A percentile compares a stretch with the other conserved stretches of the same genome.
phyloP scores from a whole-genome alignment of 2,113 vertebrate species.

The Pangasianodon hypophthalmus region DNA sequence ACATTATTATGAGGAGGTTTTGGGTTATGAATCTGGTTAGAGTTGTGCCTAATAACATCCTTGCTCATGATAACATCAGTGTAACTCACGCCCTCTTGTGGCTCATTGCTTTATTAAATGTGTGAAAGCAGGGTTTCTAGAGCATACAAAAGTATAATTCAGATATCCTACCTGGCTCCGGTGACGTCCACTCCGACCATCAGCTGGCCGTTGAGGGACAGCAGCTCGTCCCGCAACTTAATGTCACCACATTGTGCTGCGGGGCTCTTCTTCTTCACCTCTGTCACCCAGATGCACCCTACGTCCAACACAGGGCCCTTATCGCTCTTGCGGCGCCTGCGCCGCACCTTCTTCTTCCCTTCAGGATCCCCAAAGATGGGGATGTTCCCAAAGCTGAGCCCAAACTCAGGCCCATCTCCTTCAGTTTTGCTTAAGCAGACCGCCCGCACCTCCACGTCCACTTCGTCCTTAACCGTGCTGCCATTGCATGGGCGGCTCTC shows the following conservation, averaged over 20 bases:
- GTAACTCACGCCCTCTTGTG: background rate
- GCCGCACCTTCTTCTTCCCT: constrained; percentile 81
- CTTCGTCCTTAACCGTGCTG: constrained; percentile 47
- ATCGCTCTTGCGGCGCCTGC: constrained; percentile 77
- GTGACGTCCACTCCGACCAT: constrained; percentile 95
- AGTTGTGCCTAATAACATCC: background rate
- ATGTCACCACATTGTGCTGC: constrained; percentile 84
- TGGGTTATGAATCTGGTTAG: too few species aligned
- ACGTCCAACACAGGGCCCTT: constrained; percentile 86
- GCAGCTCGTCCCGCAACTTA: constrained; percentile 87
- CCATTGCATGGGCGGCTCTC: constrained; percentile 48
- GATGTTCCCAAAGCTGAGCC: constrained; percentile 93
- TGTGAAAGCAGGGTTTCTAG: background rate
- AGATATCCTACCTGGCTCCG: constrained; percentile 85
- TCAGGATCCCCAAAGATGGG: constrained; percentile 91
- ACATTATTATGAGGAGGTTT: background rate
- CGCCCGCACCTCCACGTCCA: constrained; percentile 83
- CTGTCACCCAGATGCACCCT: constrained; percentile 95
- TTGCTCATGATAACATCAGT: background rate
- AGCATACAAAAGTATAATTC: background rate
- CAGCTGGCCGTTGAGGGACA: constrained; percentile 93
- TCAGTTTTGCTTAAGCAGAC: constrained; percentile 80
- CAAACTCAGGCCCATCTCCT: constrained; percentile 77
- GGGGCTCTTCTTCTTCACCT: constrained; percentile 89
- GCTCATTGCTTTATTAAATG: background rate